Evolutionary conservation across 2,888 invertebrate species (phyloP).

Genomic region (Tryphoninae sp.): DNA sequence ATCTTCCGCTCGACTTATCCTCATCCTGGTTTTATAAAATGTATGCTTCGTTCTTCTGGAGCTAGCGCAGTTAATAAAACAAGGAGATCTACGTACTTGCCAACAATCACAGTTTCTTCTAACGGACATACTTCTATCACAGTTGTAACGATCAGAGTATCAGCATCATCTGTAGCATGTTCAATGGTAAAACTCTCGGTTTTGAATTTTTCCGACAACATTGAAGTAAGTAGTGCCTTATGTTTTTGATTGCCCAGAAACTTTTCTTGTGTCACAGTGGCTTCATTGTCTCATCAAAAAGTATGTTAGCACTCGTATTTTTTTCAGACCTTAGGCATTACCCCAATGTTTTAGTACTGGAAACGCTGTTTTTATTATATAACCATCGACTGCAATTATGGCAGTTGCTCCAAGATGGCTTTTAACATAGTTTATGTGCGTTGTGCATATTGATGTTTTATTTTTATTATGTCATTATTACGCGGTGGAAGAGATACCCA

Average conservation of each 20-base stretch:
- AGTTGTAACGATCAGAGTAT: background rate
- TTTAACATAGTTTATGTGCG: slow-evolving; percentile 49
- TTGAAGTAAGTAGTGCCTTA: slow-evolving; percentile 40
- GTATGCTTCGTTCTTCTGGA: background rate
- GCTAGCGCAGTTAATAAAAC: background rate
- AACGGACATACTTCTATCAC: background rate
- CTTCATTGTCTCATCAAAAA: slow-evolving; percentile 39
- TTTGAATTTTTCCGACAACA: slow-evolving; percentile 16
- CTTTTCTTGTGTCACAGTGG: slow-evolving; percentile 51
- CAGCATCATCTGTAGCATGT: slow-evolving; percentile 20
- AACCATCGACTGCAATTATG: slow-evolving; percentile 56
- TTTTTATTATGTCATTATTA: slow-evolving; percentile 40
- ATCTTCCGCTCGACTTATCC: slow-evolving; percentile 3
- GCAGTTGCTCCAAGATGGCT: slow-evolving; percentile 51
- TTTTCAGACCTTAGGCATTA: slow-evolving; percentile 24
- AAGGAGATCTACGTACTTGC: slow-evolving; percentile 5
- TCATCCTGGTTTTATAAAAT: slow-evolving; percentile 11
- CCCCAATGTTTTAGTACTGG: slow-evolving; percentile 42
- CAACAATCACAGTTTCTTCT: background rate
- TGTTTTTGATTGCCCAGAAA: slow-evolving; percentile 53
- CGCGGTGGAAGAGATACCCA: slow-evolving; percentile 46
- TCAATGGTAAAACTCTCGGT: background rate
- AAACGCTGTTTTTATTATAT: slow-evolving; percentile 27
- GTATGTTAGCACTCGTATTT: slow-evolving; percentile 37
- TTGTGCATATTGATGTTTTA: slow-evolving; percentile 41